Percentiles rank a stretch among this genome's conserved stretches.
These are phyloP conservation scores for Rotaria macrura DNA, from an alignment of 2,888 invertebrate genomes.

Conservation along the genomic window DNA sequence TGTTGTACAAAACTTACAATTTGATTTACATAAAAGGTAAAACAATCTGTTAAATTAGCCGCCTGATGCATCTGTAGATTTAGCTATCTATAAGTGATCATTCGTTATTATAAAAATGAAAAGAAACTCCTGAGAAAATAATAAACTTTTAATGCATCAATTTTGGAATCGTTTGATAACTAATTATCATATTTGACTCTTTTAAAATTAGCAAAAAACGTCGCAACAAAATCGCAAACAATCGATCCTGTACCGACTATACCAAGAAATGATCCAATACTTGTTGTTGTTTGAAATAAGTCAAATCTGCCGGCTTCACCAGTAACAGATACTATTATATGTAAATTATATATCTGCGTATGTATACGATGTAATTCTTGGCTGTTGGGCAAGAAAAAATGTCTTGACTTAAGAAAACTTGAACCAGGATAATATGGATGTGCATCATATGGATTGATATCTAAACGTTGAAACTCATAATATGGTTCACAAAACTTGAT, in stretches of 20 bases:
- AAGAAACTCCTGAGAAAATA: too few relatives aligned
- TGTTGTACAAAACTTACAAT: not conserved
- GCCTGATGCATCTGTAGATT: not conserved
- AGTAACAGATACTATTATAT: not conserved
- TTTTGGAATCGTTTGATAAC: too few relatives aligned
- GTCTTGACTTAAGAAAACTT: not conserved
- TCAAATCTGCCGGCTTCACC: not conserved
- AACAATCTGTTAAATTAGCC: not conserved
- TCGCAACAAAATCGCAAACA: not conserved
- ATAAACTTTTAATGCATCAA: too few relatives aligned
- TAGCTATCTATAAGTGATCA: too few relatives aligned
- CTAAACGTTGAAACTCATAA: not conserved
- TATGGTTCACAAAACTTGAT: not conserved
- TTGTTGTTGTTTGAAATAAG: conserved; percentile 22
- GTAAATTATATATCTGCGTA: not conserved
- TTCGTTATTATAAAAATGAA: too few relatives aligned
- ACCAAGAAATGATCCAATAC: conserved; percentile 12
- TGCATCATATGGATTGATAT: not conserved
- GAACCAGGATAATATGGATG: not conserved
- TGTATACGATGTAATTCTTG: not conserved
- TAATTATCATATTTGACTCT: not conserved
- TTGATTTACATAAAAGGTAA: not conserved
- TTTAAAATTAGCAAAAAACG: not conserved
- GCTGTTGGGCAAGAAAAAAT: not conserved
- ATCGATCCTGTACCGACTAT: not conserved